Evolutionary conservation across 1,140 invertebrate species (phyloP), one percentile per base, ranked within the genome.

Genomic region (Mercenaria mercenaria): DNA sequence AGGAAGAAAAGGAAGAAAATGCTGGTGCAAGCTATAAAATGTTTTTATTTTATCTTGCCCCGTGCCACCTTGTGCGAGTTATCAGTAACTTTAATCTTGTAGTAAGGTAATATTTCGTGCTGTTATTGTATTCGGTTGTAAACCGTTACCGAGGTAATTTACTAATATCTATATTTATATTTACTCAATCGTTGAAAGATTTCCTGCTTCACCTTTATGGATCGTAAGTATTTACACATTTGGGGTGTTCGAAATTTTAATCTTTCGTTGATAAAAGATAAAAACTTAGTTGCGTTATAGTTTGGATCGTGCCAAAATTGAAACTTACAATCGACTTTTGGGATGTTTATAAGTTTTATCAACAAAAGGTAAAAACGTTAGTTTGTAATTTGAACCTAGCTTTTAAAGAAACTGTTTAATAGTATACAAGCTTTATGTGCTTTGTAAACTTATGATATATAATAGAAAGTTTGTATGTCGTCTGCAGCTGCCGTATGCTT

Each of bases 101-200:
- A 72, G 18, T 15, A 39, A 29, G 23, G 34, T 29, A 37, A 41
- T 72, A 72, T 72, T 15, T 41, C 34, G 10, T 26, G 64, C 26
- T 86, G 47, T 47, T 88, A 61, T 88, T 39, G 59, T 88, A 41
- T 41, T 61, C 32, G 41, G 18, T 72, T 41, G 8, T 64, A 72
- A 81, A 47, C 76, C 37, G 86, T 88, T 88, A 50, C 76, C 77
- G 26, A 2, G 86, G 86, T 39, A 52, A 88, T 88, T 69, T 81
- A 79, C 52, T 81, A 88, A 88, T 88, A 88, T 88, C 86, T 88
- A 88, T 81, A 88, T 88, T 88, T 88, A 56, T 81, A 88, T 81
- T 81, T 88, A 88, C 86, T 88, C 77, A 88, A 72, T 69, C 56
- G 59, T 81, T 76, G 32, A 79, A 61, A 34, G 74, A 88, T 88